Base-by-base conservation (phyloP, 2,888 invertebrate species). In the Idaea dimidiata region DNA sequence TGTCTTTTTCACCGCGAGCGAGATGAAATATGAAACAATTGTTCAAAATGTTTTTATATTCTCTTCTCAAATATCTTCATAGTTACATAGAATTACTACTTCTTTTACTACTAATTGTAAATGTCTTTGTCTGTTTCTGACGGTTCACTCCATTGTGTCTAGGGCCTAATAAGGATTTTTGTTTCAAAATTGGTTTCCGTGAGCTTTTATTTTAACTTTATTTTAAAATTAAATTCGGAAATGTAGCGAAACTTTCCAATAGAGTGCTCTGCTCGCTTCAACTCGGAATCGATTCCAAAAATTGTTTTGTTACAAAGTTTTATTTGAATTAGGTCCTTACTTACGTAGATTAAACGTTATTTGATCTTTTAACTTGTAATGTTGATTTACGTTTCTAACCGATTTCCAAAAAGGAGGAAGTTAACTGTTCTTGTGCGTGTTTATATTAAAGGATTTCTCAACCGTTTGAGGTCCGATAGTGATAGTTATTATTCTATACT, bases 121-220 rank as follows among this genome's bases (percentile, higher is more conserved):
- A 7, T 6, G 43, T 0, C 0, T 43, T 43, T 8, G 17, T 8
- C 59, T 31, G 24, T 55, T 61, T 17, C 33, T 54, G 59, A 59
- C 58, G 32, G 62, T 62, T 57, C 62, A 62, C 58, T 32, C 58
- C 14, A 33, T 33, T 43, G 10, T 43, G 43, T 43, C 43, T 43
- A 43, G 10, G 43, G 59, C 32, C 57, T 62, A 57, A 17, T 59
- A 60, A 54, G 65, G 59, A 65, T 68, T 66, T 67, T 64, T 64
- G 59, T 63, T 66, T 58, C 33, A 62, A 64, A 67, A 66, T 66
- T 66, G 65, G 59, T 63, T 69, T 66, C 67, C 59, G 63, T 61
- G 62, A 54, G 54, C 59, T 62, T 65, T 67, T 64, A 64, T 67
- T 69, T 66, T 60, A 68, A 65, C 63, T 59, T 43, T 10, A 62